Percentiles rank a stretch among this genome's conserved stretches.
Conservation (phyloP, 2,888 invertebrate genomes). For the Azorinus chamasolen region DNA sequence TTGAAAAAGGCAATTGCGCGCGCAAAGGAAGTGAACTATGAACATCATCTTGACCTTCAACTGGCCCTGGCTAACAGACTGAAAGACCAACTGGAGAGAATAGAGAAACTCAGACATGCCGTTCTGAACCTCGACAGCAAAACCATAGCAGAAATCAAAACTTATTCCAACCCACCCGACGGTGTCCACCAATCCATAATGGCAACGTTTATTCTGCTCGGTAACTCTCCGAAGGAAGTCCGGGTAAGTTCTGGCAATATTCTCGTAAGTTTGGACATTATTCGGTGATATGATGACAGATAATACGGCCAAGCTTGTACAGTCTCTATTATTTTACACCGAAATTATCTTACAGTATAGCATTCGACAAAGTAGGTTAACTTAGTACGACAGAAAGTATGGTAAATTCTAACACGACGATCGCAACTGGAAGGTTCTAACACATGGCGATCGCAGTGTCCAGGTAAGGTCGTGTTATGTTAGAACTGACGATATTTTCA, state of each 20-base stretch:
- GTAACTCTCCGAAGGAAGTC: constrained; percentile 74
- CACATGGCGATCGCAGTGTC: too few species aligned
- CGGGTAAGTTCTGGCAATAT: constrained; percentile 65
- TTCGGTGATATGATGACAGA: too few species aligned
- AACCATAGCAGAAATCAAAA: constrained; percentile 83
- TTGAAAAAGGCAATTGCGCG: constrained; percentile 74
- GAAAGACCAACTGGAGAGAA: constrained; percentile 74
- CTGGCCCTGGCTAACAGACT: constrained; percentile 77
- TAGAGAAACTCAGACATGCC: constrained; percentile 79
- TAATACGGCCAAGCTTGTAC: too few species aligned
- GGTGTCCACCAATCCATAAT: constrained; percentile 80
- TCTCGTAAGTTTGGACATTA: too few species aligned
- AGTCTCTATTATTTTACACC: too few species aligned
- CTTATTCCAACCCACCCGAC: constrained; percentile 82
- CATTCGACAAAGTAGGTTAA: too few species aligned
- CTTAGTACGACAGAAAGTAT: too few species aligned
- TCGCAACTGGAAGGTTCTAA: too few species aligned
- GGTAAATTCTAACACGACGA: too few species aligned
- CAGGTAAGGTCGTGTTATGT: too few species aligned
- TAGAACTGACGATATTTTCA: too few species aligned
- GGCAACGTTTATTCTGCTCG: constrained; percentile 82
- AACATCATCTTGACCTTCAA: constrained; percentile 77
- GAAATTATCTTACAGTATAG: too few species aligned
- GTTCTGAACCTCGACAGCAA: constrained; percentile 82
- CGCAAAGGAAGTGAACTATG: constrained; percentile 76